Evolutionary conservation across 2,797 vertebrate species (phyloP).

Genomic region (Gadopsis marmoratus): DNA sequence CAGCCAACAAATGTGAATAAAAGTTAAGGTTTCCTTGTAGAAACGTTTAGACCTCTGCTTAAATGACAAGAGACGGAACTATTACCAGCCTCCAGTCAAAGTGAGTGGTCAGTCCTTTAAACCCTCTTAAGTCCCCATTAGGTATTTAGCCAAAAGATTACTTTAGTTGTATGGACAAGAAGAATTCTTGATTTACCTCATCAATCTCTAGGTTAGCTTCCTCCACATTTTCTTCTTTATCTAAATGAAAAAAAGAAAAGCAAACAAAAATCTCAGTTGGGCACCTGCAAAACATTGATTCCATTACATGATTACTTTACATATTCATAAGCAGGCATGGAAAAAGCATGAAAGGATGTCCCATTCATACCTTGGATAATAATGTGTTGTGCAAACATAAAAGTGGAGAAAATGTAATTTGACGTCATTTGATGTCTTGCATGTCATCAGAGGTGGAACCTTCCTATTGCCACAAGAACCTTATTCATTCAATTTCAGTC

Average conservation of each 20-base stretch:
- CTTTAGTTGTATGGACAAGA: neutral
- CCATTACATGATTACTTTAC: neutral
- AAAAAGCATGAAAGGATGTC: neutral
- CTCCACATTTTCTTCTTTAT: conserved; percentile 62
- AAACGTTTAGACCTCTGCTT: neutral
- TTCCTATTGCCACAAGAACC: neutral
- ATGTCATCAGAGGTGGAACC: neutral
- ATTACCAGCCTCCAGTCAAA: neutral
- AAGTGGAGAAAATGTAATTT: neutral
- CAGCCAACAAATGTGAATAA: no score
- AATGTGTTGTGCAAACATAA: neutral
- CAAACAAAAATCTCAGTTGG: neutral
- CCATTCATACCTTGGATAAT: neutral
- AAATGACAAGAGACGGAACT: neutral
- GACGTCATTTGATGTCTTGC: neutral
- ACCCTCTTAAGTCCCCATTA: neutral
- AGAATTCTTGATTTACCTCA: conserved; percentile 73
- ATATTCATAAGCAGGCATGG: neutral
- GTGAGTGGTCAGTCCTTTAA: neutral
- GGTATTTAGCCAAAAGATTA: neutral
- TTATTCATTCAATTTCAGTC: neutral
- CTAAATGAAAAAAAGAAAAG: conserved; percentile 44
- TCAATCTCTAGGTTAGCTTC: conserved; percentile 70
- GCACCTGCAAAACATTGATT: neutral
- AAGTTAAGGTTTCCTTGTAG: neutral